A percentile compares a stretch with the other conserved stretches of the same genome.
These are phyloP conservation scores for Moxostoma hubbsi DNA, from an alignment of 2,797 vertebrate species.

Conservation along the genomic window DNA sequence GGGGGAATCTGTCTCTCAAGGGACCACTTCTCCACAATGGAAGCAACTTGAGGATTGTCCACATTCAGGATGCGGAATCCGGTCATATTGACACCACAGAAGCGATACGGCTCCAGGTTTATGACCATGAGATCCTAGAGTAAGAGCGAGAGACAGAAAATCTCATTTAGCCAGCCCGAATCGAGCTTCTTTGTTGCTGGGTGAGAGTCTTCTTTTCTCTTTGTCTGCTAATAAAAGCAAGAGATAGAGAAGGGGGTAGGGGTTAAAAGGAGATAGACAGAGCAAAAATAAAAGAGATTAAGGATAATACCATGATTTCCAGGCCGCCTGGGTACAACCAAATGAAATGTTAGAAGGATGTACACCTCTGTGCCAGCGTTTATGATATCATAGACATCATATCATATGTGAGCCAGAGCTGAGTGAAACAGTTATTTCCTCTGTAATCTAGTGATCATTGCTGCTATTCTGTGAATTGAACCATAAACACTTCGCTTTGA, in stretches of 20 bases:
- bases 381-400: conserved; percentile 56
- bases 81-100: conserved; percentile 97
- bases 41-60: conserved; percentile 92
- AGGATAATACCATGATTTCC: conserved; percentile 56
- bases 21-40: conserved; percentile 97
- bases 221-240: conserved; percentile 61
- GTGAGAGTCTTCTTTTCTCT: conserved; percentile 52
- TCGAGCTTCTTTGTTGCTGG: conserved; percentile 49
- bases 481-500: conserved; percentile 44
- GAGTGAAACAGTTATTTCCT: conserved; percentile 56
- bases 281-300: conserved; percentile 58
- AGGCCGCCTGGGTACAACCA: conserved; percentile 58
- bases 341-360: conserved; percentile 53
- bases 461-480: conserved; percentile 42
- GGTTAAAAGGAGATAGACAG: conserved; percentile 56
- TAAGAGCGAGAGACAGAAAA: conserved; percentile 61
- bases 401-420: conserved; percentile 46
- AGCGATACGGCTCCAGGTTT: conserved; percentile 96
- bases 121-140: conserved; percentile 94
- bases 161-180: conserved; percentile 52
- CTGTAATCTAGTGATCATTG: conserved; percentile 55
- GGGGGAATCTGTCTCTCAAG: conserved; percentile 90
- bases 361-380: conserved; percentile 51
- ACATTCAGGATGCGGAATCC: conserved; percentile 97
- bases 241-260: conserved; percentile 38